These are phyloP conservation scores for Beris chalybata DNA, from an alignment of 2,888 invertebrate species.

Conservation along the genomic window DNA sequence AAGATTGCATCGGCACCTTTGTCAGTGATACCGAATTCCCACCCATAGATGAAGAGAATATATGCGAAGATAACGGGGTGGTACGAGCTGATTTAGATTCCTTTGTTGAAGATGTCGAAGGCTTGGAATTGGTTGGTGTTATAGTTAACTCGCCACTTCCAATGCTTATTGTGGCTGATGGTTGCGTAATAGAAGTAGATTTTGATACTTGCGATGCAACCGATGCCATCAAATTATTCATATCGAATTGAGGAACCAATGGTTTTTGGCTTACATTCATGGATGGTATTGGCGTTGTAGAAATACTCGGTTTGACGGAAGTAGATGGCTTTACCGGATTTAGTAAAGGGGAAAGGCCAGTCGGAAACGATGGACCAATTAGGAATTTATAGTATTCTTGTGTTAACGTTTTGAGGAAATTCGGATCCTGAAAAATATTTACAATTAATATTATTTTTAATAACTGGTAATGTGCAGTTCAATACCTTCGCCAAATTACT, in stretches of 20 bases:
- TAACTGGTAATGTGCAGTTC: not conserved
- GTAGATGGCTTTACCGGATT: slow-evolving; percentile 27
- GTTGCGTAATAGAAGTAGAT: slow-evolving; percentile 36
- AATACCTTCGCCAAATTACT: slow-evolving; percentile 38
- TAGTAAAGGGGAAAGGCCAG: not conserved
- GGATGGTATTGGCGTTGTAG: slow-evolving; percentile 37
- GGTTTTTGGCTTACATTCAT: slow-evolving; percentile 1
- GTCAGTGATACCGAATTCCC: slow-evolving; percentile 42
- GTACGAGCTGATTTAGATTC: slow-evolving; percentile 36
- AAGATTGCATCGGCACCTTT: slow-evolving; percentile 40
- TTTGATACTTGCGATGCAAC: slow-evolving; percentile 42
- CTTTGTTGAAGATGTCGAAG: slow-evolving; percentile 35
- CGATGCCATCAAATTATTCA: slow-evolving; percentile 43
- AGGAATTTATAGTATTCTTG: slow-evolving; percentile 44
- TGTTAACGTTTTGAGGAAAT: slow-evolving; percentile 42
- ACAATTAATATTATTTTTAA: no score
- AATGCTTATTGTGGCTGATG: slow-evolving; percentile 44
- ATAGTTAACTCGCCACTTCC: slow-evolving; percentile 45
- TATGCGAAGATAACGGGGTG: slow-evolving; percentile 32
- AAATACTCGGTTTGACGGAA: slow-evolving; percentile 36
- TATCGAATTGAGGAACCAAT: slow-evolving; percentile 43
- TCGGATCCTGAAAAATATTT: slow-evolving; percentile 38
- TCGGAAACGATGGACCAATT: slow-evolving; percentile 30
- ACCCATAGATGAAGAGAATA: slow-evolving; percentile 27
- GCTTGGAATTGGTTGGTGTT: slow-evolving; percentile 42